These are phyloP conservation scores for Gallirallus australis DNA, from an alignment of 2,797 vertebrate genomes.

Conservation along the genomic window DNA sequence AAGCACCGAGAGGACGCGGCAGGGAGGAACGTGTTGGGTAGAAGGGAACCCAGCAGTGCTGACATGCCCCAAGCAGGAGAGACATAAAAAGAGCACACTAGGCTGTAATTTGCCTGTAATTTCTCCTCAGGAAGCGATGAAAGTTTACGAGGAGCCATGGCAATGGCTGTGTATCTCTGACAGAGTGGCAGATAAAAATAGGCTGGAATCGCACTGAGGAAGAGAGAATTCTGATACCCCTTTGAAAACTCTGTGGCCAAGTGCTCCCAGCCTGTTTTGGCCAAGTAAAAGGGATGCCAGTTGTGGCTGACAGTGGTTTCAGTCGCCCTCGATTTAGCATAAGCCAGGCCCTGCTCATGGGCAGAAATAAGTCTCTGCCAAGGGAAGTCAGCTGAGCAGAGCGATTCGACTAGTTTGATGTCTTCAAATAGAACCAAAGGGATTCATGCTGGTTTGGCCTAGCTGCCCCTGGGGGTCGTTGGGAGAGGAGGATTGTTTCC, in stretches of 20 bases:
- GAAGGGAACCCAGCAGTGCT: slow-evolving; percentile 15
- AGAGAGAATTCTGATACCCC: background rate
- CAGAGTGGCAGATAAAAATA: slow-evolving; percentile 47
- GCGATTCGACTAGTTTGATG: background rate
- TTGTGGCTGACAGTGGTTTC: background rate
- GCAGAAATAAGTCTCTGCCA: background rate
- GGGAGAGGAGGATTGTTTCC: background rate
- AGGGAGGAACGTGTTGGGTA: background rate
- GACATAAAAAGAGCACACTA: background rate
- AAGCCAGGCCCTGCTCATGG: background rate
- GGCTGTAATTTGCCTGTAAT: slow-evolving; percentile 62
- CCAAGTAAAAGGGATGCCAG: background rate
- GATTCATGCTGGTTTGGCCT: background rate
- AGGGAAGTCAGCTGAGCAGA: background rate
- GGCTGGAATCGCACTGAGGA: background rate
- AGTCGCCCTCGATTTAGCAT: accelerated
- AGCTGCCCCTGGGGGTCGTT: background rate
- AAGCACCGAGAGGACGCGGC: background rate
- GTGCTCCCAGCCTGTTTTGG: background rate
- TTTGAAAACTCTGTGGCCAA: slow-evolving; percentile 13
- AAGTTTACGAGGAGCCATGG: background rate
- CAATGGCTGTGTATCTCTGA: background rate
- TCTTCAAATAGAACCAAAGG: background rate
- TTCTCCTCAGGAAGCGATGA: slow-evolving; percentile 60
- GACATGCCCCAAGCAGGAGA: slow-evolving; percentile 1